Base-by-base conservation (phyloP, 2,797 vertebrate species). In the Dallia pectoralis region DNA sequence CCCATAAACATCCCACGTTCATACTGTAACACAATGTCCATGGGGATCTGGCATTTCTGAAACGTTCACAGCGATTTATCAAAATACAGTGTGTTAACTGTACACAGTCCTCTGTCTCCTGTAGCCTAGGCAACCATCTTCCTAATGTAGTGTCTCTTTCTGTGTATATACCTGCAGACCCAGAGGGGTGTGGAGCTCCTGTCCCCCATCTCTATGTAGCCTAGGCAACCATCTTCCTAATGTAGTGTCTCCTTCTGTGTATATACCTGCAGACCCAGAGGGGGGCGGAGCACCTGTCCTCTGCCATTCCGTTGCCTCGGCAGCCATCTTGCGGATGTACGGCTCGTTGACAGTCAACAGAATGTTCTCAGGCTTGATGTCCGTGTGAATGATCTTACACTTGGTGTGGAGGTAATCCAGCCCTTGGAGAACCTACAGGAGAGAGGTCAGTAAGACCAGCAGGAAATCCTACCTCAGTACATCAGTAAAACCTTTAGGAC, bases 321-420 rank as follows among this genome's bases (percentile, higher is more conserved):
- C 95, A 3, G 97, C 97, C 90, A 99, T 94, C 76, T 95, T 95
- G 77, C 94, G 95, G 67, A 99, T 91, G 75, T 98, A 99, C n/a
- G 95, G 87, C 85, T 98, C 96, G 0, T 98, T 96, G 25, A 97
- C 97, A 0, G 95, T 98, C 86, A 99, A 87, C 44, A 99, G 89
- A 78, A 99, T 98, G 88, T 99, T 99, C 86, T 99, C 97, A 0
- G 97, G 97, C 83, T 99, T 99, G 83, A 99, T 97, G 82, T 99
- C 97, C 0, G 97, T 99, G 87, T 99, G 97, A 87, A 99, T 99
- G 87, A 99, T 98, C 74, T 97, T 94, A 86, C 97, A 99, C 69
- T 96, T 99, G 5, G 94, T 94, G 83, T 99, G 97, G 84, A 99
- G 91, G 85, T 99, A 99, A 89, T 98, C 95, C 81, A 99, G 87